Conservation (phyloP, 2,888 invertebrate genomes). For the Anoplius nigerrimus region DNA sequence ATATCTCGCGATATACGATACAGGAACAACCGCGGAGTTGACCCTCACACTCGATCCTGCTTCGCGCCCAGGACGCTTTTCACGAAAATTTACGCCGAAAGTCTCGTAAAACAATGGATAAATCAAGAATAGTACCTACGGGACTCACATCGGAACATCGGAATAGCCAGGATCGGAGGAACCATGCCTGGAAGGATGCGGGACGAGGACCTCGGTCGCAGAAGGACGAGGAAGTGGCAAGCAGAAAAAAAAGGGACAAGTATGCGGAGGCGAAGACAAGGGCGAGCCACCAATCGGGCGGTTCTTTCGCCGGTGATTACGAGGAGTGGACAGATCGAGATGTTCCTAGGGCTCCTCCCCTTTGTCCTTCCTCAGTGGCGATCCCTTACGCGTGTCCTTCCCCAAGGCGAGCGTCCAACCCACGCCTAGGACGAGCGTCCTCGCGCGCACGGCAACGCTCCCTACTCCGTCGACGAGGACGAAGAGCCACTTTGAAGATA, state of each 20-base stretch:
- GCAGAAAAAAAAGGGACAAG: constrained; percentile 2
- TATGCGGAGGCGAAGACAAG: constrained; percentile 28
- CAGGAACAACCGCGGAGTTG: constrained; percentile 48
- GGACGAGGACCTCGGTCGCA: too few species aligned
- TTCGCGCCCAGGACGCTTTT: too few species aligned
- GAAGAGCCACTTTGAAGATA: constrained; percentile 72
- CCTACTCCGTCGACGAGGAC: constrained; percentile 54
- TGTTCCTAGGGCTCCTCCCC: constrained; percentile 49
- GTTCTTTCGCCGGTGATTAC: constrained; percentile 48
- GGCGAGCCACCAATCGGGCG: constrained; percentile 28
- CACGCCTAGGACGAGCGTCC: constrained; percentile 41
- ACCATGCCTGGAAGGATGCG: too few species aligned
- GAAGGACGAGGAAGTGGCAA: background rate
- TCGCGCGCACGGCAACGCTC: constrained; percentile 50
- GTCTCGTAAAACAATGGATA: too few species aligned
- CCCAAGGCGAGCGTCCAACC: constrained; percentile 12
- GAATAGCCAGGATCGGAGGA: too few species aligned
- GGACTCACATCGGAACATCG: too few species aligned
- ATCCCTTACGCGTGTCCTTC: constrained; percentile 13
- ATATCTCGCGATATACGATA: constrained; percentile 67
- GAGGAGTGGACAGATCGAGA: constrained; percentile 56
- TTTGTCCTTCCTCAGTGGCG: constrained; percentile 34
- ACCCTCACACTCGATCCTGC: constrained; percentile 35
- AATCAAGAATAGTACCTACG: too few species aligned
- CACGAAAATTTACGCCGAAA: too few species aligned